Conservation (phyloP, 1,140 invertebrate species). For the Drosophila athabasca region DNA sequence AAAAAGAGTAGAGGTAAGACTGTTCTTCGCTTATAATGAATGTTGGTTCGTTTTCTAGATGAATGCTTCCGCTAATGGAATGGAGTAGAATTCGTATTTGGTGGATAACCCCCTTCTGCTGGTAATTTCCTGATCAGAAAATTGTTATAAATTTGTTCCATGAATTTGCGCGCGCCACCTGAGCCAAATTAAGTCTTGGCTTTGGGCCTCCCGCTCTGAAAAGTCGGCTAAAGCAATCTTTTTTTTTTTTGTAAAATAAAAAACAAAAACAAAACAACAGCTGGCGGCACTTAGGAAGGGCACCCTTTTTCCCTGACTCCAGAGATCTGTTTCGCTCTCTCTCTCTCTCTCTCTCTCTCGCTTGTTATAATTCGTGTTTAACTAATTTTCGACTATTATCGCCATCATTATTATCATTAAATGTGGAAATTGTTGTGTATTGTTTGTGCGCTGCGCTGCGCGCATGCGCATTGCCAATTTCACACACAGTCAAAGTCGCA, state of each 20-base stretch:
- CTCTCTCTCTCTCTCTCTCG: no score
- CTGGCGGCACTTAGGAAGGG: conserved; percentile 72
- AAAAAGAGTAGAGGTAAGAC: conserved; percentile 5
- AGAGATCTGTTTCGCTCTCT: conserved; percentile 11
- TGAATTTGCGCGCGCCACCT: conserved; percentile 70
- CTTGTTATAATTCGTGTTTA: conserved; percentile 77
- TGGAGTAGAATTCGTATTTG: neutral
- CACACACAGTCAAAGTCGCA: conserved; percentile 45
- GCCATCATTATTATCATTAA: conserved; percentile 83
- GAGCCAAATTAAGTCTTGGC: conserved; percentile 77
- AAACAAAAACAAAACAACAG: conserved; percentile 51
- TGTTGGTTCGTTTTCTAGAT: conserved; percentile 36
- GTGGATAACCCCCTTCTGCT: conserved; percentile 22
- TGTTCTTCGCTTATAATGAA: conserved; percentile 26
- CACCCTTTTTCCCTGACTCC: conserved; percentile 30
- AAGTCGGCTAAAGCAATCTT: conserved; percentile 64
- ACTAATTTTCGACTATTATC: conserved; percentile 83
- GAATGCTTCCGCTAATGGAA: conserved; percentile 56
- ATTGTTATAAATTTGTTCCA: conserved; percentile 79
- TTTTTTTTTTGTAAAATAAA: conserved; percentile 2
- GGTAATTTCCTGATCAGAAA: conserved; percentile 56
- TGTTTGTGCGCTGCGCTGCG: conserved; percentile 51
- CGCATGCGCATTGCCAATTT: conserved; percentile 79
- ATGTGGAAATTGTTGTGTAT: conserved; percentile 77
- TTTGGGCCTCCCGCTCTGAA: conserved; percentile 22